Evolutionary conservation across 2,888 invertebrate species (phyloP), one percentile per base, ranked within the genome.

Genomic region (Arctia plantaginis): DNA sequence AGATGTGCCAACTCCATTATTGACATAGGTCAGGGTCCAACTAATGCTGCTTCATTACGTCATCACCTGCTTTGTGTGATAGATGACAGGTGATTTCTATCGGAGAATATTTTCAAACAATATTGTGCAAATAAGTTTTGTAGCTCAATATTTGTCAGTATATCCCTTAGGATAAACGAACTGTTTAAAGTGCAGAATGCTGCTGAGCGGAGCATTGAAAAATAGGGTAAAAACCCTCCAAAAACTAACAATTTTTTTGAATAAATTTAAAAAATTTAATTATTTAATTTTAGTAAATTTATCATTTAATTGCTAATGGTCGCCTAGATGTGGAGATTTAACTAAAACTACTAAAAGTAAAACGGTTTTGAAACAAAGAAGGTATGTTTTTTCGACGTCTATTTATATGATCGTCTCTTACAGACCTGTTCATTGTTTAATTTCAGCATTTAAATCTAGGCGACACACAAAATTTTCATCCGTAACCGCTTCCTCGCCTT

Each of bases 1-100:
- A 84, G 78, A 85, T 84, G 90, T 93, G 94, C 93, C 94, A 94
- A 93, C 80, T 85, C 77, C 84, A 88, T 89, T 90, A 90, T 92
- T 92, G 88, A 86, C 90, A 88, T 89, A 90, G 92, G 92, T 91
- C 93, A 90, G 75, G 90, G 88, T 78, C 86, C 80, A 76, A 62
- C 72, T 67, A 71, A 77, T 74, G 68, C 55, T 75, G 55, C 55
- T 33, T 80, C 69, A 69, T 62, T 51, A 70, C 78, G 73, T 83
- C 79, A 77, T 35, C 82, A 66, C 69, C 69, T 75, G 66, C 66
- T 79, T 75, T 44, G 59, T 39, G 59, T 72, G 78, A 76, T 76
- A 84, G 51, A 20, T 76, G 82, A 79, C 41, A 23, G 44, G 75
- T 75, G 62, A 20, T 13, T 0, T 27, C 15, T 15, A 8, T n/a